These are phyloP conservation scores for Ceratotherium simum DNA, from an alignment of 2,113 vertebrate genomes.

Conservation along the genomic window DNA sequence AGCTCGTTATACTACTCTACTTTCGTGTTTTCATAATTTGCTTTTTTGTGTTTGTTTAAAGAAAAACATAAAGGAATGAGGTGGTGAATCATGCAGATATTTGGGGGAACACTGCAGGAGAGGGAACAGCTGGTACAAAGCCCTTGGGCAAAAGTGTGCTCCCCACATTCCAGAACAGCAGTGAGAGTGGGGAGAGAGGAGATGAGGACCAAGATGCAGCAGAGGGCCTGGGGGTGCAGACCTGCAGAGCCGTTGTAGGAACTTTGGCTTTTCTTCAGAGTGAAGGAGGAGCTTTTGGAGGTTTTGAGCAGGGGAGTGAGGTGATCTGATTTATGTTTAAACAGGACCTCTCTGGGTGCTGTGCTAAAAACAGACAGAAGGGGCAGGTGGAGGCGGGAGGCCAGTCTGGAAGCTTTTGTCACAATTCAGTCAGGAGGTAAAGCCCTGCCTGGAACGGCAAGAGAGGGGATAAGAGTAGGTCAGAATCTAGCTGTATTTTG, in stretches of 20 bases:
- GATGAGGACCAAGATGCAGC: rapidly evolving
- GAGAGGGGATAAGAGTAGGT: background rate
- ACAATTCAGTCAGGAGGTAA: background rate
- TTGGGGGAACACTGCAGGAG: background rate
- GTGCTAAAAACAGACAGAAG: background rate
- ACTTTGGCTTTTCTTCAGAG: background rate
- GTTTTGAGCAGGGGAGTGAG: background rate
- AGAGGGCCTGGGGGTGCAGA: background rate
- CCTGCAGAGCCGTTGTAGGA: background rate
- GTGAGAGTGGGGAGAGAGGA: background rate
- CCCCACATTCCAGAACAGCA: background rate
- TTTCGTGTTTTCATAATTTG: background rate
- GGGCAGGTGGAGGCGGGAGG: background rate
- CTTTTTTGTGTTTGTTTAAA: background rate
- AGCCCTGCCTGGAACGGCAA: rapidly evolving
- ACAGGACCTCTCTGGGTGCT: background rate
- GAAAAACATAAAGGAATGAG: background rate
- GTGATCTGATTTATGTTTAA: background rate
- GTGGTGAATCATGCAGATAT: too few species aligned
- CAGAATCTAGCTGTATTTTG: background rate
- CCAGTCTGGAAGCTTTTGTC: background rate
- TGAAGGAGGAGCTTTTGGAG: background rate
- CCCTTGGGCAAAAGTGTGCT: too few species aligned
- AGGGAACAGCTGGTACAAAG: background rate
- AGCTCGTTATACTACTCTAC: background rate